These are phyloP conservation scores for Phania funesta DNA, from an alignment of 2,888 invertebrate species.

Conservation along the genomic window DNA sequence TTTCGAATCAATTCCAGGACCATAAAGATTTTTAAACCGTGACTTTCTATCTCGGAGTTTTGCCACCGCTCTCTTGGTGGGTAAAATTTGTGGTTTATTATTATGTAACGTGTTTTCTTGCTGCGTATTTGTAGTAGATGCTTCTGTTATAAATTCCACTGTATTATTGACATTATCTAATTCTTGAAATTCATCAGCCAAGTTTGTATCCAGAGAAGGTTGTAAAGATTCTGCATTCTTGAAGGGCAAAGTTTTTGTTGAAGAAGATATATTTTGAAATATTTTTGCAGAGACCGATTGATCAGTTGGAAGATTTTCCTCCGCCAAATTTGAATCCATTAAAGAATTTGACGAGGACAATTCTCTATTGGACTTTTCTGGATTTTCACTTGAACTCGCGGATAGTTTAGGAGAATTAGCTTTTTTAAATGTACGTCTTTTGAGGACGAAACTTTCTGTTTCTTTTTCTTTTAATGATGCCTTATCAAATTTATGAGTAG, in stretches of 20 bases:
- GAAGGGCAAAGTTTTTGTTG: background rate
- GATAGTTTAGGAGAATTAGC: too few species aligned
- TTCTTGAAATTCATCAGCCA: background rate
- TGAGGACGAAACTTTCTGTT: background rate
- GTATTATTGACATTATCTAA: background rate
- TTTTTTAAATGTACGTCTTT: too few species aligned
- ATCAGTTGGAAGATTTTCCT: background rate
- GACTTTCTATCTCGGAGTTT: slow-evolving; percentile 35
- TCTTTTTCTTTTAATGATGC: background rate
- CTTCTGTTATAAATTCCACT: background rate
- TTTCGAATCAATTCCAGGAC: slow-evolving; percentile 41
- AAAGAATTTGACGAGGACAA: background rate
- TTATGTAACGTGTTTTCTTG: background rate
- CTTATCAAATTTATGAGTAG: background rate
- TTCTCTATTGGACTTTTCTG: background rate
- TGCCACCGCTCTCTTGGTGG: background rate
- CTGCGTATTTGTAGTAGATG: background rate
- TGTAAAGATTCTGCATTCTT: background rate
- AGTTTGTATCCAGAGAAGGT: background rate
- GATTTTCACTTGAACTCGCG: background rate
- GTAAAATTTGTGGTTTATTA: background rate
- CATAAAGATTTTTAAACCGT: slow-evolving; percentile 54
- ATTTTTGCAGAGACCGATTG: background rate
- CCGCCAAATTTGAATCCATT: background rate
- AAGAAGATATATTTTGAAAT: background rate